Conservation (phyloP, 2,113 vertebrate genomes). For the Dissostichus mawsoni region DNA sequence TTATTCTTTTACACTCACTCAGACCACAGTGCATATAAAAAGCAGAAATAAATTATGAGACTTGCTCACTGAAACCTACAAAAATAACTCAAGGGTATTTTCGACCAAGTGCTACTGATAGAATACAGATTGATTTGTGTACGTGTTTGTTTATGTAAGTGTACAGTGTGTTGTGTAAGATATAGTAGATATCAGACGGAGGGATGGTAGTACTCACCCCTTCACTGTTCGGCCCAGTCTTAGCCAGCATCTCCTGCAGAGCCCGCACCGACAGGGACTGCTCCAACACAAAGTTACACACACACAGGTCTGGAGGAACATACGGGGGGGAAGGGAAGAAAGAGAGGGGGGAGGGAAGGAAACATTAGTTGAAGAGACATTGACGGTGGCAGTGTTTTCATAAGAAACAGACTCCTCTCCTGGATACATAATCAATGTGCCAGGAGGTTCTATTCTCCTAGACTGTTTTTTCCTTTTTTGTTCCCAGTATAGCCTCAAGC, state of each 20-base stretch:
- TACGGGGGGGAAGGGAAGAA: constrained; percentile 48
- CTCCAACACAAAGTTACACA: constrained; percentile 97
- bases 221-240: constrained; percentile 88
- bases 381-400: constrained; percentile 2
- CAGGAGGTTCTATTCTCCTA: background rate
- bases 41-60: background rate
- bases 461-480: constrained; percentile 1
- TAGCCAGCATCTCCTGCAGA: constrained; percentile 98
- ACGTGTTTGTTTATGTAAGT: constrained; percentile 9
- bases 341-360: background rate
- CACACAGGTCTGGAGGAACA: constrained; percentile 96
- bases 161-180: constrained; percentile 12
- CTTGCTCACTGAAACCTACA: background rate
- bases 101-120: background rate
- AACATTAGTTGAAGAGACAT: constrained; percentile 19
- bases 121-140: constrained; percentile 24
- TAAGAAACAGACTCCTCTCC: constrained; percentile 5
- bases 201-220: constrained; percentile 87
- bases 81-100: constrained; percentile 15
- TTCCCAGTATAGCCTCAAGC: background rate
- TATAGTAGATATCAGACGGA: background rate
- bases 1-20: background rate
- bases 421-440: constrained; percentile 3
- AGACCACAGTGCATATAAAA: background rate
- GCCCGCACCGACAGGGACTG: constrained; percentile 96